Conservation (phyloP, 2,797 vertebrate species). For the Syndactyla subalaris region DNA sequence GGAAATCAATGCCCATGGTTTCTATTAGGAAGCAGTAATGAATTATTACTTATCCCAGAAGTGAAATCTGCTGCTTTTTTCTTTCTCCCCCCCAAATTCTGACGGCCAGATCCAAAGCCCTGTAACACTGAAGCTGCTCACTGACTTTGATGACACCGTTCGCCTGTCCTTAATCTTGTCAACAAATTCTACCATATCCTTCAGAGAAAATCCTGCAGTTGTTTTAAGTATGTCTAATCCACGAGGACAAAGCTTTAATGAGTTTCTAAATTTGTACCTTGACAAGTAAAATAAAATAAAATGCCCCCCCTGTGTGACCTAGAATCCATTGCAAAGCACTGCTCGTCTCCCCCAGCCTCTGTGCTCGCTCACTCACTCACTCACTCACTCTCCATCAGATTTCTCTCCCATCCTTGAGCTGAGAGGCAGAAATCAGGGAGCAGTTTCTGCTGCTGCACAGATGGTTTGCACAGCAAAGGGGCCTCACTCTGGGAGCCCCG, state of each 20-base stretch:
- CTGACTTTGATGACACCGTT: neutral
- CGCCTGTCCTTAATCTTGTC: slow-evolving; percentile 1
- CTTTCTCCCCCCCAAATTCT: neutral
- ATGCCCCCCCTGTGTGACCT: neutral
- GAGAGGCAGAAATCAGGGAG: neutral
- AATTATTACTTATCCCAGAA: neutral
- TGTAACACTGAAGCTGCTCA: neutral
- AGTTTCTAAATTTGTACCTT: slow-evolving; percentile 73
- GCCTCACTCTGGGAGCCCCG: accelerated
- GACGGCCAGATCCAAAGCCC: neutral
- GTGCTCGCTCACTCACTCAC: no score
- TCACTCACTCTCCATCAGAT: neutral
- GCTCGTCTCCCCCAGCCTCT: neutral
- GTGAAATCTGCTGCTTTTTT: neutral
- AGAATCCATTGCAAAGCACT: neutral
- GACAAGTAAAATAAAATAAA: slow-evolving; percentile 39
- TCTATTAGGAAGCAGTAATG: neutral
- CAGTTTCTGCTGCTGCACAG: neutral
- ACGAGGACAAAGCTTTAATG: slow-evolving; percentile 64
- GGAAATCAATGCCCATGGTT: slow-evolving; percentile 1
- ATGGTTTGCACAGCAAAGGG: neutral
- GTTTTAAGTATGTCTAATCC: slow-evolving; percentile 52
- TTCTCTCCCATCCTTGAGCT: accelerated
- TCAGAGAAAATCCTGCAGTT: slow-evolving; percentile 45
- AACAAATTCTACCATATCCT: slow-evolving; percentile 23